Base-by-base conservation (phyloP, 2,113 vertebrate genomes). In the Meriones unguiculatus region DNA sequence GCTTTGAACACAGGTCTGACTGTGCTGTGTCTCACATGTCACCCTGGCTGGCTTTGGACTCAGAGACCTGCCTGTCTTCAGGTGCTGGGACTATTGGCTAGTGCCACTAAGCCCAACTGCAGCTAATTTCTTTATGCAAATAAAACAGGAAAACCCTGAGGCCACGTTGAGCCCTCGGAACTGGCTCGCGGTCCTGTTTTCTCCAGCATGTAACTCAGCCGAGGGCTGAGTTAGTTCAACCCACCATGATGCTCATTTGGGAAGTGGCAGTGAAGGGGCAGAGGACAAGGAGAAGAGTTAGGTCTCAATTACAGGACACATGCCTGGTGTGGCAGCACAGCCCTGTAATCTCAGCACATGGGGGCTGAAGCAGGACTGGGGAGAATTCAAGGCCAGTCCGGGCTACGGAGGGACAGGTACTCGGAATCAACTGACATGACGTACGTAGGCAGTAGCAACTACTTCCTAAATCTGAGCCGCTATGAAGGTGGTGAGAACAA, bases 401-500 rank as follows among this genome's bases (percentile, higher is more conserved):
- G 65, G 85, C 18, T 69, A n/a, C 22, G 5, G 20, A 52, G 65
- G 69, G 46, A 85, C 25, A 41, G 12, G 41, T 13, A 41, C 35
- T 38, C 14, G 87, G n/a, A 87, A 62, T 38, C 14, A 91, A 25
- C 62, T 62, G 75, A 65, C 5, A 6, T 59, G 46, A 86, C 32
- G 57, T 28, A 86, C 32, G 57, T 28, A 67, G 18, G 4, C 38
- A 91, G 73, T 62, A 85, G 54, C 2, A 80, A 80, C 50, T 59
- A 52, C 17, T 81, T 86, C 57, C 67, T 82, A 94, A 78, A 30
- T 46, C 52, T 95, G 20, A 87, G 57, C 22, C 38, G 28, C 64
- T 87, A 62, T 76, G 32, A 89, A 82, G 46, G 13, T 73, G 35
- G 11, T 75, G 73, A 93, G 77, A 93, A 95, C 81, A 8, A 65